Percentiles rank a stretch among this genome's conserved stretches.
Conservation (phyloP, 2,113 vertebrate genomes). For the Plecotus auritus region DNA sequence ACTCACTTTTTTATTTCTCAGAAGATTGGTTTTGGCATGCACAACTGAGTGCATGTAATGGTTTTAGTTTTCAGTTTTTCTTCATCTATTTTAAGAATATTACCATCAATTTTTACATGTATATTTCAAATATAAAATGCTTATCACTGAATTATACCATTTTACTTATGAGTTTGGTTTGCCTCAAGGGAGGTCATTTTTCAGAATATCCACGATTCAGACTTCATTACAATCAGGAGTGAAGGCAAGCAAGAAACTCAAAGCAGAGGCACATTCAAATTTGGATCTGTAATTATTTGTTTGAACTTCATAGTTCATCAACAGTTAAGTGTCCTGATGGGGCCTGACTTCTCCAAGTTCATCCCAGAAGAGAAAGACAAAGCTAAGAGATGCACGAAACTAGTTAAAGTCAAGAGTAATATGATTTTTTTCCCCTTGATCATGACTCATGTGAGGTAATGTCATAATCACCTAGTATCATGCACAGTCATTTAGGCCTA, state of each 20-base stretch:
- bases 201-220: not conserved
- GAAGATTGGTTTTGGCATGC: not conserved
- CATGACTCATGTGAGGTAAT: not conserved
- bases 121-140: not conserved
- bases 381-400: not conserved
- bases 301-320: not conserved
- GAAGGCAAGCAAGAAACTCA: not conserved
- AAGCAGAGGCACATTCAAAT: not conserved
- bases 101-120: not conserved
- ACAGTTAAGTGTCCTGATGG: not conserved
- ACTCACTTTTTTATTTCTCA: not conserved
- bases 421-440: not conserved
- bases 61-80: not conserved
- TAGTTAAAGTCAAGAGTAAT: not conserved
- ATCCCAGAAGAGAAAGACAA: slow-evolving; percentile 16
- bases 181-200: not conserved
- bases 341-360: slow-evolving; percentile 32
- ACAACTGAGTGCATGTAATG: not conserved
- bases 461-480: not conserved
- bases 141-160: not conserved
- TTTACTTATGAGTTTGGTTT: slow-evolving; percentile 4
- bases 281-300: not conserved
- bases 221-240: not conserved
- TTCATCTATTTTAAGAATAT: slow-evolving; percentile 10
- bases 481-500: not conserved